These are phyloP conservation scores for Ailurus styani DNA, from an alignment of 2,113 vertebrate genomes.

Conservation along the genomic window DNA sequence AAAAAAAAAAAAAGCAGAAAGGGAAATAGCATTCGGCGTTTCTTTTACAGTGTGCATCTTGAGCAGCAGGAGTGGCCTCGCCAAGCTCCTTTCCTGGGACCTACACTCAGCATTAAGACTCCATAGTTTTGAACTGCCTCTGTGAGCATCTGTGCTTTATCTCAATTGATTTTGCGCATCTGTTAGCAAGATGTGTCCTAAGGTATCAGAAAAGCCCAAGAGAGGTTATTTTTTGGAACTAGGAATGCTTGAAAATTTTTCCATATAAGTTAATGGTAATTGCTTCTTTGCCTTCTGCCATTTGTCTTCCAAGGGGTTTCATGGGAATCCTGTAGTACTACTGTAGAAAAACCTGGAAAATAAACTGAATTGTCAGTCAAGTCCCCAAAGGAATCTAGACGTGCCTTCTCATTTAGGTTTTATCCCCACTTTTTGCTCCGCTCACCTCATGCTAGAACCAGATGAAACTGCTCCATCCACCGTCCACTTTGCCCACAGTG, in stretches of 20 bases:
- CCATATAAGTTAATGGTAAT: background rate
- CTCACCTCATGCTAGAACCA: background rate
- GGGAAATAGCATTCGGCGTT: background rate
- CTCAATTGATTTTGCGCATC: background rate
- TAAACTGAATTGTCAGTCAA: background rate
- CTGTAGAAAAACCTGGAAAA: background rate
- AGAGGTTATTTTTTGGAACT: background rate
- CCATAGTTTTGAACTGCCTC: background rate
- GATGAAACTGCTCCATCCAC: background rate
- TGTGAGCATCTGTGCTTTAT: background rate
- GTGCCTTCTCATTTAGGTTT: background rate
- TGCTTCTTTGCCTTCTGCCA: background rate
- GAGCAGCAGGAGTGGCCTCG: background rate
- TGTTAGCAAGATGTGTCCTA: background rate
- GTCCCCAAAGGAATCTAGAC: too few species aligned
- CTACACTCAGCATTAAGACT: background rate
- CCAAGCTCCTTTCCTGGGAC: background rate
- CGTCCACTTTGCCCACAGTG: rapidly evolving
- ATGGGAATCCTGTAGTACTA: background rate
- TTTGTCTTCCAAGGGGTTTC: background rate
- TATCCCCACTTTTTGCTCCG: background rate
- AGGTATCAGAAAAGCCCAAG: background rate
- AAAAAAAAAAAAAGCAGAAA: background rate
- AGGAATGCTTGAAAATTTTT: background rate
- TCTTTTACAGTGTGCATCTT: background rate